Evolutionary conservation across 2,888 invertebrate species (phyloP), one percentile per base, ranked within the genome.

Genomic region (Dugesia japonica): DNA sequence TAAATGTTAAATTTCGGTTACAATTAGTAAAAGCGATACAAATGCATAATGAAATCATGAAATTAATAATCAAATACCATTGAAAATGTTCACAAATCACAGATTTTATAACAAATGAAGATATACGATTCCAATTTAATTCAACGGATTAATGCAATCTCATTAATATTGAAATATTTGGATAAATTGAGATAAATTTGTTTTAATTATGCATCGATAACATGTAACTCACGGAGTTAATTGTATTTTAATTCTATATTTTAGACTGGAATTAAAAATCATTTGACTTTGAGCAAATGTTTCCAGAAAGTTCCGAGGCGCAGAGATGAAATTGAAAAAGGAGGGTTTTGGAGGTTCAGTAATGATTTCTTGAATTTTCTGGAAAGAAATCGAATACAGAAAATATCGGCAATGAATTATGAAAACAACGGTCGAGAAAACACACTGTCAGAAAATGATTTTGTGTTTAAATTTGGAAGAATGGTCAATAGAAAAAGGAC

Each of bases 221-320:
- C 31, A 31, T 7, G 4, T 31, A 31, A 31, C 31, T 31, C 13
- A n/a, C n/a, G n/a, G n/a, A n/a, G n/a, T n/a, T n/a, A n/a, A n/a
- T n/a, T n/a, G n/a, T n/a, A n/a, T n/a, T n/a, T n/a, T n/a, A n/a
- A n/a, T 56, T 56, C 4, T 20, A 56, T 56, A 13, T 56, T 56
- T n/a, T 56, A 56, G 56, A 56, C n/a, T 56, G 56, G 56, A 20
- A 56, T 56, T 4, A 56, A 56, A 56, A 56, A 56, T 56, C 56
- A 56, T 56, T 56, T 56, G 56, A 56, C 56, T 4, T 23, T 56
- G 20, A 56, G 56, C 56, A 56, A 56, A 56, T 56, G 56, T n/a
- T 56, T 56, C n/a, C 56, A 56, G 17, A 56, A 56, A 23, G 56
- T 56, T 56, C 56, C 56, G 4, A n/a, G 56, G n/a, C n/a, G 56